A percentile compares a stretch with the other conserved stretches of the same genome.
These are phyloP conservation scores for Hippocampus mohnikei DNA, from an alignment of 2,113 vertebrate species.

Conservation along the genomic window DNA sequence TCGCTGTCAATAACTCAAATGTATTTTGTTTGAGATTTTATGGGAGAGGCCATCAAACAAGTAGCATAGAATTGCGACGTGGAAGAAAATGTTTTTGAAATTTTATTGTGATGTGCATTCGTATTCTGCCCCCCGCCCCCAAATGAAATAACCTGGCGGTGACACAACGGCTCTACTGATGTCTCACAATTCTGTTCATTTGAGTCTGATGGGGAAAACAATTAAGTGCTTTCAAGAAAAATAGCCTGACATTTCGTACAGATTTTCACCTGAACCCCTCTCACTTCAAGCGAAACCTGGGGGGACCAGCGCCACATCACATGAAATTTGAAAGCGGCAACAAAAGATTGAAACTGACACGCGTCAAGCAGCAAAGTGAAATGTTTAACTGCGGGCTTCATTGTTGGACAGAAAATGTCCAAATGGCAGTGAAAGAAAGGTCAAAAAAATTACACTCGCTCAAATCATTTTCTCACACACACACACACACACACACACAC, in stretches of 20 bases:
- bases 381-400: slow-evolving; percentile 33
- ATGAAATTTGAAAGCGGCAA: slow-evolving; percentile 3
- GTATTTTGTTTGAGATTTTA: no score
- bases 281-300: not conserved
- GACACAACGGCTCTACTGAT: not conserved
- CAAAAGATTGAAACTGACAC: slow-evolving; percentile 40
- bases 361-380: slow-evolving; percentile 28
- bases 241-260: not conserved
- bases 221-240: not conserved
- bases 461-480: slow-evolving; percentile 4
- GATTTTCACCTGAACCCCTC: not conserved
- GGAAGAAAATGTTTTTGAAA: no score
- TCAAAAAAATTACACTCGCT: slow-evolving; percentile 23
- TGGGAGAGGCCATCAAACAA: no score
- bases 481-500: not conserved
- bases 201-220: not conserved
- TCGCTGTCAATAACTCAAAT: no score
- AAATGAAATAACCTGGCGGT: not conserved
- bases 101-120: no score
- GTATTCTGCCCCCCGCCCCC: no score
- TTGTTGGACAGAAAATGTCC: slow-evolving; percentile 45
- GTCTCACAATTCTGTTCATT: not conserved
- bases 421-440: slow-evolving; percentile 32
- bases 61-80: no score
- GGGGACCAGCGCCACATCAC: not conserved